These are phyloP conservation scores for Noctua fimbriata DNA, from an alignment of 2,888 invertebrate genomes.

Conservation along the genomic window DNA sequence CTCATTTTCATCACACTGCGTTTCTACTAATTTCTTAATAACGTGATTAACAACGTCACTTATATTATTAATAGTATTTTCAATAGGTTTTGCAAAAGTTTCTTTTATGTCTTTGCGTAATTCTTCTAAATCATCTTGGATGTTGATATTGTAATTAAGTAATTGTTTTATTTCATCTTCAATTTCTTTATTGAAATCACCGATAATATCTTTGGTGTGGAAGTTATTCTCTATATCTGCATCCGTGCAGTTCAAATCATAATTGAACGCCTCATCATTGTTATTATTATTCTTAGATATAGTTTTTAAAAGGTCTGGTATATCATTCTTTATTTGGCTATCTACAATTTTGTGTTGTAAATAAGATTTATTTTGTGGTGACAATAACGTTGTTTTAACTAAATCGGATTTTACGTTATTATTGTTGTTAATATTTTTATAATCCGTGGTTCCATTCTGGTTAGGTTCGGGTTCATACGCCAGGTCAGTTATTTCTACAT, in stretches of 20 bases:
- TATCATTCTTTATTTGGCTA: constrained; percentile 78
- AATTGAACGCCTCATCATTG: constrained; percentile 73
- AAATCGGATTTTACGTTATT: constrained; percentile 76
- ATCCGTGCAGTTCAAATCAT: constrained; percentile 80
- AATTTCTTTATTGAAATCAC: constrained; percentile 91
- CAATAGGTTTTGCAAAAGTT: constrained; percentile 87
- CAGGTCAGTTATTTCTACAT: constrained; percentile 83
- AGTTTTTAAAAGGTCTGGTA: constrained; percentile 87
- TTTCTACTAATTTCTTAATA: constrained; percentile 87
- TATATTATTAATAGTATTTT: constrained; percentile 88
- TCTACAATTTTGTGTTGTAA: constrained; percentile 69
- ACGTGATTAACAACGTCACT: constrained; percentile 89
- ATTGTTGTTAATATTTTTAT: constrained; percentile 83
- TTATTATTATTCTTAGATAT: constrained; percentile 84
- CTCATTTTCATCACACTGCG: constrained; percentile 77
- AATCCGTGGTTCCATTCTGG: constrained; percentile 72
- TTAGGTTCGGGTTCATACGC: constrained; percentile 75
- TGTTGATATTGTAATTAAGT: constrained; percentile 86
- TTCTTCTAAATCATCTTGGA: constrained; percentile 87
- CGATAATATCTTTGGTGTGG: constrained; percentile 88
- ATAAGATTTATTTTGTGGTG: constrained; percentile 64
- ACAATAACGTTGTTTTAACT: constrained; percentile 66
- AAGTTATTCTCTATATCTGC: constrained; percentile 88
- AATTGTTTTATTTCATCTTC: constrained; percentile 90
- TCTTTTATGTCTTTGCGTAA: constrained; percentile 88